These are phyloP conservation scores for Meandrina meandrites DNA, from an alignment of 92 coral and sea anemone genomes.

Conservation along the genomic window DNA sequence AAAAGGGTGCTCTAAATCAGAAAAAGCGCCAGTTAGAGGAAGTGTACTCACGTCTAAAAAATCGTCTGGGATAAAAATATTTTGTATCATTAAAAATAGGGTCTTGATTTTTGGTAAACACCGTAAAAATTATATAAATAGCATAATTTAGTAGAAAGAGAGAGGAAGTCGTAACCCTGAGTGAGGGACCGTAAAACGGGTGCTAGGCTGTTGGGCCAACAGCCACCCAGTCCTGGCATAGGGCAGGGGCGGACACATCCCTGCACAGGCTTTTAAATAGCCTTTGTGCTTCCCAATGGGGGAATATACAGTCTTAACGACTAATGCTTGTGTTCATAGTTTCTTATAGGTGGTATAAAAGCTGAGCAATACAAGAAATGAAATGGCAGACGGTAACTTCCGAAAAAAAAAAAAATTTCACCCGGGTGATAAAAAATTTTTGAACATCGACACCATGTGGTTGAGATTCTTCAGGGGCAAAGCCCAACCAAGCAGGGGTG, in stretches of 20 bases:
- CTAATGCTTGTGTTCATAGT: background rate
- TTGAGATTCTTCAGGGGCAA: background rate
- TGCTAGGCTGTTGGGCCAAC: conserved; percentile 1
- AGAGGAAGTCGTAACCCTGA: background rate
- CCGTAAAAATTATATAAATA: too few relatives aligned
- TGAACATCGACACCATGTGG: background rate
- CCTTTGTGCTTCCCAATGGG: background rate
- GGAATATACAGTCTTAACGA: background rate
- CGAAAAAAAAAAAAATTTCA: background rate
- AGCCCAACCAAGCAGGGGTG: background rate
- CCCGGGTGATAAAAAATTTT: background rate
- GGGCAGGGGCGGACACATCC: conserved; percentile 17
- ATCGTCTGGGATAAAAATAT: too few relatives aligned
- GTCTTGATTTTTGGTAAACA: too few relatives aligned
- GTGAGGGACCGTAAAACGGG: background rate
- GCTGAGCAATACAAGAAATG: background rate
- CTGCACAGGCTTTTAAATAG: background rate
- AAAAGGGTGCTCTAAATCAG: too few relatives aligned
- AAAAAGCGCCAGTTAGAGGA: too few relatives aligned
- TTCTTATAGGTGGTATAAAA: background rate
- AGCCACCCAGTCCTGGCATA: background rate
- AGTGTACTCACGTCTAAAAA: too few relatives aligned
- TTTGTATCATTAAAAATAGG: too few relatives aligned
- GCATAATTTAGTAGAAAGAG: background rate
- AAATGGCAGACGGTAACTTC: too few relatives aligned